Base-by-base conservation (phyloP, 2,888 invertebrate genomes). In the Cataglyphis livida region DNA sequence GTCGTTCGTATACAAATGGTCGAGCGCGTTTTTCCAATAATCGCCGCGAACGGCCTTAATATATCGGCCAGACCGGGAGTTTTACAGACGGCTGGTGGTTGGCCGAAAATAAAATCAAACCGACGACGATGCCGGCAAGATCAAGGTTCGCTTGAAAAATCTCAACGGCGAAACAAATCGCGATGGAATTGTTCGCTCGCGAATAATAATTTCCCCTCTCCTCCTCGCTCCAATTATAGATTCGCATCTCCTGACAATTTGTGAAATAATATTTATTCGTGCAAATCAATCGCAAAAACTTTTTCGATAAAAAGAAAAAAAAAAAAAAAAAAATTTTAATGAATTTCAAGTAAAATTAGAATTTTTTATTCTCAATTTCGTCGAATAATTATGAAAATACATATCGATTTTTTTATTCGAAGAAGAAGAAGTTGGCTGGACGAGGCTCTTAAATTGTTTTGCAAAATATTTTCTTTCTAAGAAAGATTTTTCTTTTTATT, bases 111-210 rank as follows among this genome's bases (percentile, higher is more conserved):
- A 68, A 76, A 68, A 73, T 54, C 25, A 59, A 54, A 18, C 5
- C 73, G 32, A 73, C 73, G 32, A 32, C 32, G 61, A 21, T 18
- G 57, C 76, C 88, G 83, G 85, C 83, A 78, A 83, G 86, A 83
- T 88, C 83, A 85, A 79, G 86, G 88, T 79, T 85, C 70, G n/a
- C 54, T 78, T 54, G 76, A 85, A 83, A 88, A 88, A 86, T 88
- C 62, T 48, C 81, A 62, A 28, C 25, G 35, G 64, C 70, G 51
- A 61, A 38, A 57, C 71, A 25, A 79, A 73, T 79, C 32, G 25
- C 15, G 25, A 54, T 38, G 61, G 59, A 81, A 82, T 71, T 70
- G 62, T 54, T 32, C 44, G 35, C 38, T n/a, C 51, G 57, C 64
- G 9, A 28, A 32, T 25, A 44, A 62, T 38, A 81, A 85, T 74